phyloP scores from a whole-genome alignment of 2,888 invertebrate species.

The Nomada fabriciana region DNA sequence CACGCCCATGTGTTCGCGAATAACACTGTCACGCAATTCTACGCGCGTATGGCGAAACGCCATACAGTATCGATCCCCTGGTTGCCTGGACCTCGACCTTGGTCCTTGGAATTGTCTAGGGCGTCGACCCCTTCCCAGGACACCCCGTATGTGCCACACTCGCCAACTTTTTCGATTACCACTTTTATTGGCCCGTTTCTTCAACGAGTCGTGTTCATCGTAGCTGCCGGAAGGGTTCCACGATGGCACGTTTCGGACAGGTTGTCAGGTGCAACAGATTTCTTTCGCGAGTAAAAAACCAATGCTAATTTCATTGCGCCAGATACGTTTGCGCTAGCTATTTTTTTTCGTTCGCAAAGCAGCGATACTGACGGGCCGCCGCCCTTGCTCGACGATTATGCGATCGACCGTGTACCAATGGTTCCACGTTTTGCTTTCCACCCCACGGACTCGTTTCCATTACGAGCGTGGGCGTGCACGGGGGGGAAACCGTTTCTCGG shows the following conservation, averaged over 20 bases:
- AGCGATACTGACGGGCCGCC: slow-evolving; percentile 55
- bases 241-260: neutral
- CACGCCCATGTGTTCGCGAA: slow-evolving; percentile 63
- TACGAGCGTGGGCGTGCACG: slow-evolving; percentile 36
- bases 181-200: slow-evolving; percentile 56
- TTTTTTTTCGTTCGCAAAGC: slow-evolving; percentile 34
- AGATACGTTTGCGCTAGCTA: slow-evolving; percentile 22
- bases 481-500: slow-evolving; percentile 25
- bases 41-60: slow-evolving; percentile 8
- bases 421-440: slow-evolving; percentile 42
- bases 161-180: slow-evolving; percentile 18
- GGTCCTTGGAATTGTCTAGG: slow-evolving; percentile 74
- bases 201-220: slow-evolving; percentile 19
- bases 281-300: neutral
- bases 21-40: slow-evolving; percentile 49
- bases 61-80: slow-evolving; percentile 73
- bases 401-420: slow-evolving; percentile 62
- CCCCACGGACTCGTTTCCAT: slow-evolving; percentile 41
- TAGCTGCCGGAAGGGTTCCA: slow-evolving; percentile 21
- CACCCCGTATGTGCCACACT: slow-evolving; percentile 32
- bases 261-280: neutral
- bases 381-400: slow-evolving; percentile 62
- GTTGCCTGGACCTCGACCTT: slow-evolving; percentile 80
- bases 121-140: slow-evolving; percentile 64
- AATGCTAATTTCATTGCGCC: neutral